phyloP scores from a whole-genome alignment of 2,113 vertebrate genomes.

The Spermophilus dauricus region DNA sequence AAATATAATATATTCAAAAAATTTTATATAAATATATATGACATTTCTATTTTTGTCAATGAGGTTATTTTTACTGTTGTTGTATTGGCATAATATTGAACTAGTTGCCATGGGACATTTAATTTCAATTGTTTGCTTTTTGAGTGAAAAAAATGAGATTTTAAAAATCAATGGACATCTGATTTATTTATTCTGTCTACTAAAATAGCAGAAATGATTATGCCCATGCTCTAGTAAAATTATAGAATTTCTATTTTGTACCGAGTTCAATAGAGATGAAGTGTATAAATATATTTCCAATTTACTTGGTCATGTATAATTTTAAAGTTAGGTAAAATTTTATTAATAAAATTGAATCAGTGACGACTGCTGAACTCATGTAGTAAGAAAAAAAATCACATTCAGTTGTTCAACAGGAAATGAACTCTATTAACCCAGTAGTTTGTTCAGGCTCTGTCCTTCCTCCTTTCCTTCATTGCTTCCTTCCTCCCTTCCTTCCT shows the following conservation, averaged over 20 bases:
- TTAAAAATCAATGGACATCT: constrained; percentile 15
- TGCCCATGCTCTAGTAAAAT: background rate
- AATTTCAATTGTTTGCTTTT: constrained; percentile 5
- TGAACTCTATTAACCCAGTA: background rate
- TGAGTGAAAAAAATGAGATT: background rate
- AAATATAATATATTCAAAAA: background rate
- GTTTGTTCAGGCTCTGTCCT: background rate
- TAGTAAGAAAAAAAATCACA: background rate
- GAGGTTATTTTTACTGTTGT: constrained; percentile 19
- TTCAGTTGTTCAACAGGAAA: background rate
- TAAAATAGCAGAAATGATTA: constrained; percentile 33
- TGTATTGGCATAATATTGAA: background rate
- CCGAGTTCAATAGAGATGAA: background rate
- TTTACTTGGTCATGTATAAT: background rate
- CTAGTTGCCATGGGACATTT: background rate
- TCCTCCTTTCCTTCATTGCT: background rate
- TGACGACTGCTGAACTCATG: background rate
- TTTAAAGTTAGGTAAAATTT: background rate
- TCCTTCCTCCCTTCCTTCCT: background rate
- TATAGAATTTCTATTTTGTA: constrained; percentile 16
- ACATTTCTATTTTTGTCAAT: background rate
- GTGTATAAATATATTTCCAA: background rate
- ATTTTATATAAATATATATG: background rate
- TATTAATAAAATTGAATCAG: background rate
- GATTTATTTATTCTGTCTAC: background rate